phyloP scores from a whole-genome alignment of 2,113 vertebrate genomes.

The Neomonachus schauinslandi region DNA sequence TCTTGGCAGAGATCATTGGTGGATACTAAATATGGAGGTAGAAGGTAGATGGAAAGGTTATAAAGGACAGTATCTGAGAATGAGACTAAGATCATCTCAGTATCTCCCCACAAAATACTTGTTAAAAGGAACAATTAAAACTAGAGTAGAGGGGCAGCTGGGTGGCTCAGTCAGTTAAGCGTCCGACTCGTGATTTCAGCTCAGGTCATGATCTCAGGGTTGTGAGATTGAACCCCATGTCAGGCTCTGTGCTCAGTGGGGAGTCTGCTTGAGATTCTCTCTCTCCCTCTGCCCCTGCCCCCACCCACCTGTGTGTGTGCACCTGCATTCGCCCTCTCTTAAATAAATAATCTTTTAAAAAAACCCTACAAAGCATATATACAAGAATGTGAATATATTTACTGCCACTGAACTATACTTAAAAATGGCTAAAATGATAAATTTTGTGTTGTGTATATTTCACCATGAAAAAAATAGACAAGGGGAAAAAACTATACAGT shows the following conservation, averaged over 20 bases:
- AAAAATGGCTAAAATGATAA: neutral
- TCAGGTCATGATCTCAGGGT: neutral
- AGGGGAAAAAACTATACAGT: neutral
- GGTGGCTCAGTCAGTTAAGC: neutral
- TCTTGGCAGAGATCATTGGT: neutral
- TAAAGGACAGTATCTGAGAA: neutral
- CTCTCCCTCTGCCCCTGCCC: neutral
- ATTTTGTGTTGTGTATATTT: neutral
- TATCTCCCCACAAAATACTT: neutral
- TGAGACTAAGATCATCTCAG: neutral
- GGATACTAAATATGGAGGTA: neutral
- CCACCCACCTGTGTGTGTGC: neutral
- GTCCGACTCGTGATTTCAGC: neutral
- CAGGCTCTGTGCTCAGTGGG: neutral
- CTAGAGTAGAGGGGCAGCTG: neutral
- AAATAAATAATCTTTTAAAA: neutral
- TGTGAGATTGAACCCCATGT: neutral
- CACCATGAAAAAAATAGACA: neutral
- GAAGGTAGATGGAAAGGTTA: neutral
- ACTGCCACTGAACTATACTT: neutral
- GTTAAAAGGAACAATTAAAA: neutral
- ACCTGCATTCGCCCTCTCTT: neutral
- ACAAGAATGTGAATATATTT: neutral
- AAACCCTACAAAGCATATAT: neutral
- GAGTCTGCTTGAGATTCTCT: neutral